A percentile compares a stretch with the other conserved stretches of the same genome.
phyloP scores from a whole-genome alignment of 2,888 invertebrate genomes.

The Eulithis prunata region DNA sequence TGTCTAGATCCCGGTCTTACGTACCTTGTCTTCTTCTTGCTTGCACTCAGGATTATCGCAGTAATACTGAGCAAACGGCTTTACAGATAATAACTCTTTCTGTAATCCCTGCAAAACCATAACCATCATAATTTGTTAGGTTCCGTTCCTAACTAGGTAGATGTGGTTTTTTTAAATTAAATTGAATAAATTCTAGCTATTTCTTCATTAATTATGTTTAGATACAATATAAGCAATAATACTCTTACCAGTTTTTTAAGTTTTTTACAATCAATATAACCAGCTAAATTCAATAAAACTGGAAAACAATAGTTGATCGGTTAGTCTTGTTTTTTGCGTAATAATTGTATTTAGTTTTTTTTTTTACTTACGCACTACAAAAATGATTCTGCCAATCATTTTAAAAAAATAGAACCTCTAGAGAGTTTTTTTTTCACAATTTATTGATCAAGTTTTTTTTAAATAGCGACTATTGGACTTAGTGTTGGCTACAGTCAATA shows the following conservation, averaged over 20 bases:
- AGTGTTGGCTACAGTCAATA: too few species aligned
- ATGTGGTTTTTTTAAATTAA: too few species aligned
- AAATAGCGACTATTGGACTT: too few species aligned
- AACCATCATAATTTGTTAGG: too few species aligned
- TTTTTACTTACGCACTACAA: conserved; percentile 10
- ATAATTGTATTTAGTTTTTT: too few species aligned
- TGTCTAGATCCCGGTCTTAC: background rate
- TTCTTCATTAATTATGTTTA: too few species aligned
- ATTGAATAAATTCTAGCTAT: too few species aligned
- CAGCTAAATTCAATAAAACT: conserved; percentile 1
- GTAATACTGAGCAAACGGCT: background rate
- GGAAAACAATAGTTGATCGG: background rate
- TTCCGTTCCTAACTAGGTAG: too few species aligned
- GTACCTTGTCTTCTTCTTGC: background rate
- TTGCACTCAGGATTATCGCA: background rate
- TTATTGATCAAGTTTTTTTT: too few species aligned
- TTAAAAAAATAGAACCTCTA: background rate
- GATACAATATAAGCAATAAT: background rate
- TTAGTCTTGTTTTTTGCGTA: background rate
- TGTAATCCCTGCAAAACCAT: background rate
- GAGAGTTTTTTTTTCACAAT: too few species aligned
- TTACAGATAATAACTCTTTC: background rate
- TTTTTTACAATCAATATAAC: background rate
- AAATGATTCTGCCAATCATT: conserved; percentile 10
- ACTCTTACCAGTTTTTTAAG: conserved; percentile 2